These are phyloP conservation scores for Drosophila lini DNA, from an alignment of 1,140 invertebrate genomes.

Conservation along the genomic window DNA sequence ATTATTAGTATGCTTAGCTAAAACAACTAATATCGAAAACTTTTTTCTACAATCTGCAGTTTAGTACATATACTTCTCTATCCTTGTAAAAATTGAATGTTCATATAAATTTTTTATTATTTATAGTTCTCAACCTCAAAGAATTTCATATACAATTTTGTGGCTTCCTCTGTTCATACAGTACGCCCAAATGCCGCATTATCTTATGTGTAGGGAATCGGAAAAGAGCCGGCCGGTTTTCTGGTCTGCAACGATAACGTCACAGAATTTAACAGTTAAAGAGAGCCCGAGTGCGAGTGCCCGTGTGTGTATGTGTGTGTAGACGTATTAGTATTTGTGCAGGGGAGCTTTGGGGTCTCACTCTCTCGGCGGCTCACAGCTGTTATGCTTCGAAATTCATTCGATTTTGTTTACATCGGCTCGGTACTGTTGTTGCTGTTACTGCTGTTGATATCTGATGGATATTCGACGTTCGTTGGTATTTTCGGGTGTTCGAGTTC, in stretches of 20 bases:
- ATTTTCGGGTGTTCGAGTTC: slow-evolving; percentile 24
- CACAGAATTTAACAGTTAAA: slow-evolving; percentile 76
- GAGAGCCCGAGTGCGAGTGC: slow-evolving; percentile 33
- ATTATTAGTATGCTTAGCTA: too few species aligned
- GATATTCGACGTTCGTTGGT: slow-evolving; percentile 39
- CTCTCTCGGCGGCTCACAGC: slow-evolving; percentile 51
- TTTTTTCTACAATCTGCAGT: too few species aligned
- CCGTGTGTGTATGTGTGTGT: slow-evolving; percentile 1
- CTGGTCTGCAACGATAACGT: slow-evolving; percentile 53
- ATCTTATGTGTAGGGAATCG: slow-evolving; percentile 18
- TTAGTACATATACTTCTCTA: too few species aligned
- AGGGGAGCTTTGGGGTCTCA: slow-evolving; percentile 16
- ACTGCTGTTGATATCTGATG: slow-evolving; percentile 26
- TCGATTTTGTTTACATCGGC: slow-evolving; percentile 72
- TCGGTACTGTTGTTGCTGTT: slow-evolving; percentile 14
- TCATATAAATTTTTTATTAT: too few species aligned
- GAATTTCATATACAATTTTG: not conserved
- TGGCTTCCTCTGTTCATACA: not conserved
- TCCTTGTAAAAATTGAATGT: too few species aligned
- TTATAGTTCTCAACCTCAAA: not conserved
- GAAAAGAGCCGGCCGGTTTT: slow-evolving; percentile 71
- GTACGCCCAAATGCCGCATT: not conserved
- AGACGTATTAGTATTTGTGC: slow-evolving; percentile 1
- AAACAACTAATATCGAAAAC: too few species aligned
- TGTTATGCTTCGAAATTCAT: slow-evolving; percentile 61